These are phyloP conservation scores for Antheraea assamensis DNA, from an alignment of 2,888 invertebrate species.

Conservation along the genomic window DNA sequence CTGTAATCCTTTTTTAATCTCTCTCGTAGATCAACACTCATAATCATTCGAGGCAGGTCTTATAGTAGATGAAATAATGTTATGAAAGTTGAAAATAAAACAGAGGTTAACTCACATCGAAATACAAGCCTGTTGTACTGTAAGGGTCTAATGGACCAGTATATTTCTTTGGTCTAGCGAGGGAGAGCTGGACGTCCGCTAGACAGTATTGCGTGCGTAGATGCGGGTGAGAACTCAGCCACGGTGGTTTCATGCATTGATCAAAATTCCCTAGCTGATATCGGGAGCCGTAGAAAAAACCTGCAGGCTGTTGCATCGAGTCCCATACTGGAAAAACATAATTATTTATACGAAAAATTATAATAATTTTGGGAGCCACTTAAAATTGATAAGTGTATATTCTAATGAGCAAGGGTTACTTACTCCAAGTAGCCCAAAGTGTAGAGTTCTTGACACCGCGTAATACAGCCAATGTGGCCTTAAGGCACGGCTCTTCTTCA, in stretches of 20 bases:
- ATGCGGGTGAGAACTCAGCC: constrained; percentile 30
- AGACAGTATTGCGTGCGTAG: constrained; percentile 36
- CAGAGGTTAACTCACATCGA: too few species aligned
- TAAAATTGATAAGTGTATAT: not conserved
- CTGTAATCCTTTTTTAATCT: too few species aligned
- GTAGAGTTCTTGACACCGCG: constrained; percentile 31
- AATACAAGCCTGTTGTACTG: too few species aligned
- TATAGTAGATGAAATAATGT: too few species aligned
- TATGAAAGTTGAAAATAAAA: too few species aligned
- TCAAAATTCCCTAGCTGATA: constrained; percentile 36
- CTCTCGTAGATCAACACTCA: too few species aligned
- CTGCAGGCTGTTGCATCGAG: constrained; percentile 37
- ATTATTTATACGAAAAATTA: not conserved
- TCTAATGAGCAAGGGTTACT: constrained; percentile 13
- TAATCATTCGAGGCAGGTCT: too few species aligned
- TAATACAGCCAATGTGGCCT: constrained; percentile 21
- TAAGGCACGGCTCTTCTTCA: constrained; percentile 27
- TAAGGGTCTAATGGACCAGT: too few species aligned
- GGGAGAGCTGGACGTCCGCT: constrained; percentile 28
- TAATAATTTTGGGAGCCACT: too few species aligned
- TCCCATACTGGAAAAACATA: constrained; percentile 37
- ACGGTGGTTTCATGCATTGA: constrained; percentile 37
- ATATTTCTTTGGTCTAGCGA: constrained; percentile 9
- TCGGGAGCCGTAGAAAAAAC: constrained; percentile 31
- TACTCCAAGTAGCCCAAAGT: constrained; percentile 34